These are phyloP conservation scores for Rhea pennata DNA, from an alignment of 2,113 vertebrate genomes.

Conservation along the genomic window DNA sequence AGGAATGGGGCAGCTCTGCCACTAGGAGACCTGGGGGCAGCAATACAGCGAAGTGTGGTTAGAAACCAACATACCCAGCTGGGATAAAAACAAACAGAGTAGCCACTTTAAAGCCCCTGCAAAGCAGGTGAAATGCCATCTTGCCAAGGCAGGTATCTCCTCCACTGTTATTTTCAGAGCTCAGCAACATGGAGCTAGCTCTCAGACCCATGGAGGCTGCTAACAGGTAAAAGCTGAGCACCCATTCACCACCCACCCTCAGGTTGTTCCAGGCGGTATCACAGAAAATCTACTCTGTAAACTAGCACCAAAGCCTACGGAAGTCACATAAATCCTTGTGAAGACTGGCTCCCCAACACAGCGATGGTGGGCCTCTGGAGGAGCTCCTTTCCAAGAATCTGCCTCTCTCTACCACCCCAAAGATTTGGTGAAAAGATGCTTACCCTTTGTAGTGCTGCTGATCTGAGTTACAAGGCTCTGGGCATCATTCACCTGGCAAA, in stretches of 20 bases:
- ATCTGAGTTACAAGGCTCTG: constrained; percentile 43
- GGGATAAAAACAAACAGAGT: background rate
- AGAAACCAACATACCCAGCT: background rate
- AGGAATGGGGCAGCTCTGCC: constrained; percentile 50
- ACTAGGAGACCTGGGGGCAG: constrained; percentile 37
- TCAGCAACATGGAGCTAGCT: background rate
- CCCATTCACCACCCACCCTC: rapidly evolving
- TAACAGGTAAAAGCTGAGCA: background rate
- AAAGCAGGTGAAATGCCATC: rapidly evolving
- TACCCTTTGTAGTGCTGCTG: constrained; percentile 16
- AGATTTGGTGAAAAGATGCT: background rate
- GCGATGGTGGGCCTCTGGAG: background rate
- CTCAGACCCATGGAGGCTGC: background rate
- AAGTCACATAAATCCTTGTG: too few species aligned
- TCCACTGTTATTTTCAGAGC: background rate
- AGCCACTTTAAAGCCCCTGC: background rate
- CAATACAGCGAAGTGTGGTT: background rate
- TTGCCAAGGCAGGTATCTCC: background rate
- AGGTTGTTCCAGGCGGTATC: background rate
- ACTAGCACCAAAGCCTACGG: background rate
- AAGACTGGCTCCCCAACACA: background rate
- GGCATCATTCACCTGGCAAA: constrained; percentile 33
- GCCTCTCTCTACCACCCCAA: background rate
- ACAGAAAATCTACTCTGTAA: background rate
- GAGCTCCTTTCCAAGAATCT: background rate